phyloP scores from a whole-genome alignment of 2,888 invertebrate genomes.

The Dorcus hopei region DNA sequence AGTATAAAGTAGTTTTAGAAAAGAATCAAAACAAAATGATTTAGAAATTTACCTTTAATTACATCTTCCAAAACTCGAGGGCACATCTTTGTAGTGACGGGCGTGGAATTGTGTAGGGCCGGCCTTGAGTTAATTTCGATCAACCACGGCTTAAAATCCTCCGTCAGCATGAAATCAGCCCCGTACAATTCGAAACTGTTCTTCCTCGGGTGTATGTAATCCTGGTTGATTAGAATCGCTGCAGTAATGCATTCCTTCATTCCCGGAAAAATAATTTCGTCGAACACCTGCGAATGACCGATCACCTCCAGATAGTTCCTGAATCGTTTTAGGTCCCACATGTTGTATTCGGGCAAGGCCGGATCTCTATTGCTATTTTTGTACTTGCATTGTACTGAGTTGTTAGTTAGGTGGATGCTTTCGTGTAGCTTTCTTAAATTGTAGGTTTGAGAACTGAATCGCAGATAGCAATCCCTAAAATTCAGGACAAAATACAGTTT shows the following conservation, averaged over 20 bases:
- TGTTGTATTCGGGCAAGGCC: constrained; percentile 71
- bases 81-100: constrained; percentile 79
- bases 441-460: constrained; percentile 84
- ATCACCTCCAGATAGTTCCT: constrained; percentile 54
- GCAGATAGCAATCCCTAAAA: constrained; percentile 70
- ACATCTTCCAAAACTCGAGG: constrained; percentile 78
- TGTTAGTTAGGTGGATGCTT: constrained; percentile 83
- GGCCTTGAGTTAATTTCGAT: constrained; percentile 93
- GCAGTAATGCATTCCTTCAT: constrained; percentile 81
- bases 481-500: neutral
- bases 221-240: constrained; percentile 76
- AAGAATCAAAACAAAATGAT: neutral
- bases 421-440: constrained; percentile 75
- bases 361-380: constrained; percentile 55
- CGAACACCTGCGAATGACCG: constrained; percentile 64
- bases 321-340: constrained; percentile 80
- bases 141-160: constrained; percentile 81
- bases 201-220: constrained; percentile 63
- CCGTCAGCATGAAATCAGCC: constrained; percentile 87
- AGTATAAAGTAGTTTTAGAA: neutral
- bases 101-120: constrained; percentile 76
- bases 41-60: constrained; percentile 67
- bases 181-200: constrained; percentile 88
- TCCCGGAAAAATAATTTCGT: constrained; percentile 73
- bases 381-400: constrained; percentile 81